phyloP scores from a whole-genome alignment of 2,797 vertebrate species.

The Lagocephalus sceleratus region DNA sequence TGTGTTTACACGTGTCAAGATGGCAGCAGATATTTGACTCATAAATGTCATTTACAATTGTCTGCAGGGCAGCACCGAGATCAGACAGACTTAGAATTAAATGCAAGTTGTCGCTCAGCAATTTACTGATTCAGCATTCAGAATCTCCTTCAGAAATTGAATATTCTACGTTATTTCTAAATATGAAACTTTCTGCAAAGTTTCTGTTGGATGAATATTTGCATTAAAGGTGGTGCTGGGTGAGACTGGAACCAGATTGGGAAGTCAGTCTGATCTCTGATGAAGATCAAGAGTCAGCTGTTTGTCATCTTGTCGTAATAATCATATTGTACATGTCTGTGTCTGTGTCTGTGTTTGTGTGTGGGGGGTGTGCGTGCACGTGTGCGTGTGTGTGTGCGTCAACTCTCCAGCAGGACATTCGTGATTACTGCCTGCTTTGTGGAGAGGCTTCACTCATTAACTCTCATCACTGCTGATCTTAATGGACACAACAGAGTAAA shows the following conservation, averaged over 20 bases:
- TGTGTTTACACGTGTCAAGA: constrained; percentile 53
- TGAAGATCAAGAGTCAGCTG: neutral
- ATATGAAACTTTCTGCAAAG: neutral
- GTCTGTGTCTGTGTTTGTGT: constrained; percentile 3
- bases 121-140: constrained; percentile 25
- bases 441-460: constrained; percentile 72
- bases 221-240: neutral
- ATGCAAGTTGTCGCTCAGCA: constrained; percentile 5
- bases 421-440: constrained; percentile 67
- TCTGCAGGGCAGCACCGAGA: constrained; percentile 42
- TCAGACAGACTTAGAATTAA: constrained; percentile 33
- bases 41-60: constrained; percentile 75
- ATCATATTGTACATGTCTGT: constrained; percentile 3
- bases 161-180: neutral
- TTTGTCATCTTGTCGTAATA: neutral
- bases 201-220: neutral
- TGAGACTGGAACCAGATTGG: neutral
- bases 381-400: constrained; percentile 21
- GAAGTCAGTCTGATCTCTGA: neutral
- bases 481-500: constrained; percentile 73
- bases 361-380: neutral
- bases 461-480: constrained; percentile 74
- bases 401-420: constrained; percentile 38
- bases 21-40: constrained; percentile 64
- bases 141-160: neutral